Base-by-base conservation (phyloP, 2,888 invertebrate genomes). In the Parthenolecanium corni region DNA sequence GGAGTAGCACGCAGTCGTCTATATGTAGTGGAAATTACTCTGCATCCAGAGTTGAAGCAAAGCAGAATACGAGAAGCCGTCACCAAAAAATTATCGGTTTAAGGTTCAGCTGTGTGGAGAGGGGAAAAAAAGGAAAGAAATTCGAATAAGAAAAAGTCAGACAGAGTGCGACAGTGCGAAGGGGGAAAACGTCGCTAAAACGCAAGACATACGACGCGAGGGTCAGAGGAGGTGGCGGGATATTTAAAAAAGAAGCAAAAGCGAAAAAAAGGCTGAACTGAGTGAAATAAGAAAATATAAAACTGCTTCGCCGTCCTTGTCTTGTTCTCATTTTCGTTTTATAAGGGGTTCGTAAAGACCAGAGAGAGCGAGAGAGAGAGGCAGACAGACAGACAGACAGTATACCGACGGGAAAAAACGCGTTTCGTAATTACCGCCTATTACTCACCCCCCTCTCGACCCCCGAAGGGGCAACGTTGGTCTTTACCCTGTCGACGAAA, bases 251-350 rank as follows among this genome's bases (percentile, higher is more conserved):
- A 31, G 9, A 31, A 31, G 38, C 38, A 14, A 38, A 14, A 11
- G 38, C 9, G 21, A 58, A 44, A 58, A 61, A 61, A 61, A 49
- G 51, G 61, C 61, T 61, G 61, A 61, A 47, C 61, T 49, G 61
- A 61, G 61, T 61, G 61, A 61, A 61, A 61, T 61, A 61, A 61
- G 61, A 61, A 61, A 61, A 51, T 61, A 61, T 61, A 49, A 61
- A 58, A 58, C 46, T 14, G 38, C 51, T 61, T 36, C 24, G 51
- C 38, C 16, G 51, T 61, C 61, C 61, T 61, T 61, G 61, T 61
- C 51, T 51, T 51, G 61, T 49, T 36, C 61, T 61, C 61, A 61
- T 61, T 61, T 61, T 61, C 61, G 49, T 61, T 61, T 61, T 49
- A 49, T 51, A 61, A 49, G 51, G 61, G 61, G 31, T 61, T 20